Evolutionary conservation across 2,113 vertebrate genomes (phyloP).

Genomic region (Sander lucioperca): DNA sequence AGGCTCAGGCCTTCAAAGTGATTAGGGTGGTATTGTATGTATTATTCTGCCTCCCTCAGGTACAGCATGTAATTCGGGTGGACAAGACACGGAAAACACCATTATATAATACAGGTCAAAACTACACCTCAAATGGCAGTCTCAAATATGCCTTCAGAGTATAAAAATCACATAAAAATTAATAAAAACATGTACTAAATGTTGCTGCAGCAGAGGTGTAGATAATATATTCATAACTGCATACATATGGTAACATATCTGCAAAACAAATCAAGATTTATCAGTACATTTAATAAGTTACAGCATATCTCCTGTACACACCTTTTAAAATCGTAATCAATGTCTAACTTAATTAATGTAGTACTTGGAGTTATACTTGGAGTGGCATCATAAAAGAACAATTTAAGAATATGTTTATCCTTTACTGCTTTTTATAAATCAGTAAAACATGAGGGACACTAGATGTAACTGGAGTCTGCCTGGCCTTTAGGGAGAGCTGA

Average conservation of each 20-base stretch:
- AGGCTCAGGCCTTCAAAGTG: not conserved
- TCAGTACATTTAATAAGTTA: not conserved
- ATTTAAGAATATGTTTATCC: not conserved
- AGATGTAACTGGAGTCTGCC: constrained; percentile 18
- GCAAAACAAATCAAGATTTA: not conserved
- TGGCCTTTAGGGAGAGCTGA: constrained; percentile 57
- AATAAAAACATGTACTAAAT: not conserved
- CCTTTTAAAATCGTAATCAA: not conserved
- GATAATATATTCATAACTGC: not conserved
- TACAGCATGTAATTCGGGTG: not conserved
- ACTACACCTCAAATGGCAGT: not conserved
- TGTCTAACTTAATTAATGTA: too few species aligned
- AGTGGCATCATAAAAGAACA: not conserved
- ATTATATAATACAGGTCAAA: not conserved
- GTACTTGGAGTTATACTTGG: not conserved
- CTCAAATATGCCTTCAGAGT: not conserved
- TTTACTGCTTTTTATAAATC: constrained; percentile 12
- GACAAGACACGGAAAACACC: not conserved
- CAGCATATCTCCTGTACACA: not conserved
- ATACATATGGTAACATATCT: not conserved
- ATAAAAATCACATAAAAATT: not conserved
- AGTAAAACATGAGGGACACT: not conserved
- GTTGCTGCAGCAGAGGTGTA: not conserved
- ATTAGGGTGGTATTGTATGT: not conserved
- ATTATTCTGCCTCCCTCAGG: not conserved